These are phyloP conservation scores for Didymodactylos carnosus DNA, from an alignment of 2,888 invertebrate species.

Conservation along the genomic window DNA sequence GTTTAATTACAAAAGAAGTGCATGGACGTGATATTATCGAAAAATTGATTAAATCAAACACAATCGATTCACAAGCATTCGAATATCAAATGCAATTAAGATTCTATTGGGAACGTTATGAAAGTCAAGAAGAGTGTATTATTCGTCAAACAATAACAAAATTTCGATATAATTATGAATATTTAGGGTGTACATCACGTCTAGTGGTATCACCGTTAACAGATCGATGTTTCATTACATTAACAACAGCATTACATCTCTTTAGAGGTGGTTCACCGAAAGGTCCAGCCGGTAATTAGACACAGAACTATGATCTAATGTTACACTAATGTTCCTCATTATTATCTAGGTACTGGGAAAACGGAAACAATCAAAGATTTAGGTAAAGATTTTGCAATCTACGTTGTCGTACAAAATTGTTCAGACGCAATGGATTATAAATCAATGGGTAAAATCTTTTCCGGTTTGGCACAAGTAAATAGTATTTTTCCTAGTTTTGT, in stretches of 20 bases:
- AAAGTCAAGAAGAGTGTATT: constrained; percentile 48
- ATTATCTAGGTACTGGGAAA: constrained; percentile 53
- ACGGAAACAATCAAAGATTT: constrained; percentile 77
- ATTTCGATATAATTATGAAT: constrained; percentile 54
- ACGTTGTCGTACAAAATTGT: constrained; percentile 77
- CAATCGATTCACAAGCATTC: constrained; percentile 49
- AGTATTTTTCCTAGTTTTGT: no score
- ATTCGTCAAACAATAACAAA: constrained; percentile 60
- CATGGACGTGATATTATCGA: constrained; percentile 74
- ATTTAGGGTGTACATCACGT: constrained; percentile 69
- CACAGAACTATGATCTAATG: neutral
- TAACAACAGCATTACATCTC: constrained; percentile 66
- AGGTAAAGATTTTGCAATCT: constrained; percentile 63
- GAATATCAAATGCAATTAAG: constrained; percentile 75
- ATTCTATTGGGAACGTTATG: constrained; percentile 56
- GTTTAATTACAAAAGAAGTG: constrained; percentile 67
- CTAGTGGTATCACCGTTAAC: constrained; percentile 73
- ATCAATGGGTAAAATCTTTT: constrained; percentile 68
- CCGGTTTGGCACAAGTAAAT: constrained; percentile 41
- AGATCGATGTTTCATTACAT: constrained; percentile 70
- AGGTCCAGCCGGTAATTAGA: constrained; percentile 50
- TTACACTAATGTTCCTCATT: no score
- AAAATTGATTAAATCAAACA: constrained; percentile 52
- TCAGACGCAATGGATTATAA: constrained; percentile 75
- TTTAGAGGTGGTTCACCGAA: constrained; percentile 71